Base-by-base conservation (phyloP, 2,113 vertebrate genomes). In the Neofelis nebulosa region DNA sequence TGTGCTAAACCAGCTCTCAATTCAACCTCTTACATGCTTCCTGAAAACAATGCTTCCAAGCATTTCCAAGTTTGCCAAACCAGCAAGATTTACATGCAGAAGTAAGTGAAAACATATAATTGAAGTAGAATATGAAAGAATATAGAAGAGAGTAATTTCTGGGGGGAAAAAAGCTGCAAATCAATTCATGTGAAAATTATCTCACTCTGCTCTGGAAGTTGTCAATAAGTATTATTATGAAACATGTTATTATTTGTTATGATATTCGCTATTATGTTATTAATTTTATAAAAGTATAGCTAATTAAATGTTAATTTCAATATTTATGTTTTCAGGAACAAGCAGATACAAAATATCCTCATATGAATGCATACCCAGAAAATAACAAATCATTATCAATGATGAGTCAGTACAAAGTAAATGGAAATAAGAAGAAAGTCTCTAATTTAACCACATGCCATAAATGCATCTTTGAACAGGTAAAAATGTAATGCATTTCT, bases 401-500 rank as follows among this genome's bases (percentile, higher is more conserved):
- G 94, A 98, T 92, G 61, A 98, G 97, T 97, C 97, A 94, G 94
- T 95, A 96, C 57, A 95, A 95, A 73, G 73, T 63, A 95, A 98
- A 98, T 89, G 14, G 93, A 84, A 52, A 98, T 95, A 82, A 41
- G 18, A 68, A 33, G 19, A 91, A 96, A 97, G 92, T 5, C 4
- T 25, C 11, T 92, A 84, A 97, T 97, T 96, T 84, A 97, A 94
- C 83, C 95, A 83, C 48, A 27, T 45, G 95, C 38, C 96, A 94
- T 85, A 97, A 98, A 98, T 50, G 94, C 29, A 21, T 65, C 68
- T 97, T 52, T 82, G 38, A 78, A 93, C n/a, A 74, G 65, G 92
- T 71, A 94, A 98, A 98, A 98, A 91, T 50, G 25, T 86, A 97
- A 98, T 80, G 79, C 55, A 97, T 95, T 97, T 98, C 93, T 91